Percentiles rank a stretch among this genome's conserved stretches.
phyloP scores from a whole-genome alignment of 2,113 vertebrate genomes.

The Hemichromis elongatus region DNA sequence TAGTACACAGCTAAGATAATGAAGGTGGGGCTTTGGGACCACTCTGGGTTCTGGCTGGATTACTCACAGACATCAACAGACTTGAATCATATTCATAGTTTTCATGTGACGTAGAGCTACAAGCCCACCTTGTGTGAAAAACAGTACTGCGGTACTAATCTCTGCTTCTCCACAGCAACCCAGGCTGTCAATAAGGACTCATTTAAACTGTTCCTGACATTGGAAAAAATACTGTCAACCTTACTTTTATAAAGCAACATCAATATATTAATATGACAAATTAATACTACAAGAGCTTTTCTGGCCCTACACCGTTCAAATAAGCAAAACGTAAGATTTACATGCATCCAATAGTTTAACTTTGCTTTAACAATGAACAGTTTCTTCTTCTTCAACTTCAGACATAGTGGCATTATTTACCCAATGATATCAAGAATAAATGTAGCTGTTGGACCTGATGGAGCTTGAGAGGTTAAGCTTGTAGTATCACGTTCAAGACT shows the following conservation, averaged over 20 bases:
- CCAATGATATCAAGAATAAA: fast-evolving
- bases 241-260: neutral
- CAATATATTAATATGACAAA: neutral
- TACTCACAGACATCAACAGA: too few relatives aligned
- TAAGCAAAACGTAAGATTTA: fast-evolving
- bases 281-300: neutral
- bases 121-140: fast-evolving
- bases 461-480: neutral
- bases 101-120: neutral
- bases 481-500: neutral
- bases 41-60: too few relatives aligned
- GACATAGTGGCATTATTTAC: fast-evolving
- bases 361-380: neutral
- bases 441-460: neutral
- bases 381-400: neutral
- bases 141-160: fast-evolving
- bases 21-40: too few relatives aligned
- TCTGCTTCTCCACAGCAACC: neutral
- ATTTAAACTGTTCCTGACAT: neutral
- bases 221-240: neutral
- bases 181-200: fast-evolving
- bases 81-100: neutral
- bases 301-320: neutral
- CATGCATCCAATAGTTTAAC: neutral
- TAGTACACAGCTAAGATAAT: too few relatives aligned